Evolutionary conservation across 2,113 vertebrate species (phyloP).

Genomic region (Hemiprocne comata): DNA sequence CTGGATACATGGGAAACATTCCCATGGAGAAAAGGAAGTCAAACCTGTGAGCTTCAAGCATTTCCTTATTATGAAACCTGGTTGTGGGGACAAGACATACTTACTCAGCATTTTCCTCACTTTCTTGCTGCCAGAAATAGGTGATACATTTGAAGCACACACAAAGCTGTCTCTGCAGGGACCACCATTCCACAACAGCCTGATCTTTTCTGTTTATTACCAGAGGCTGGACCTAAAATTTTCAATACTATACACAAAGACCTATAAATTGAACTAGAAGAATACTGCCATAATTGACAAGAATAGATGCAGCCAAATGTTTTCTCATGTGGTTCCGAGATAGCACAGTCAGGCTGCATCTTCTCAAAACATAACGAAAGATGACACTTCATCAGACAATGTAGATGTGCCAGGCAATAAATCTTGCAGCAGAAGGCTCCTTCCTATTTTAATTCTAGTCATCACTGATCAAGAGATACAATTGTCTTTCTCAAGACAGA

Average conservation of each 20-base stretch:
- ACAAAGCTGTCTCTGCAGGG: not conserved
- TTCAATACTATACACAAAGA: not conserved
- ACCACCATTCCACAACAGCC: not conserved
- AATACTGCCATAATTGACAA: not conserved
- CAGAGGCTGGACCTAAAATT: not conserved
- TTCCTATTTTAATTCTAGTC: conserved; percentile 14
- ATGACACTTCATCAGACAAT: not conserved
- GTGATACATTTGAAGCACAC: not conserved
- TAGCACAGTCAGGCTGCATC: not conserved
- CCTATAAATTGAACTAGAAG: not conserved
- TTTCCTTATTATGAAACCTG: not conserved
- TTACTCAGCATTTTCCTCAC: not conserved
- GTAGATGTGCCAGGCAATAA: not conserved
- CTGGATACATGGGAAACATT: not conserved
- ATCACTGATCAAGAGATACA: not conserved
- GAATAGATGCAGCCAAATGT: not conserved
- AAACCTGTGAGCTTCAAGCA: not conserved
- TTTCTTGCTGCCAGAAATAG: not conserved
- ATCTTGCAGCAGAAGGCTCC: conserved; percentile 17
- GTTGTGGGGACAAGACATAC: not conserved
- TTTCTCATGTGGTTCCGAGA: not conserved
- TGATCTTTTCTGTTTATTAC: not conserved
- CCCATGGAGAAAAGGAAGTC: not conserved
- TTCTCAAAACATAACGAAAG: conserved; percentile 1
- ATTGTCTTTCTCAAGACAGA: not conserved